Base-by-base conservation (phyloP, 35 echinoderm and acorn worm species). In the Ophioderma brevispina region DNA sequence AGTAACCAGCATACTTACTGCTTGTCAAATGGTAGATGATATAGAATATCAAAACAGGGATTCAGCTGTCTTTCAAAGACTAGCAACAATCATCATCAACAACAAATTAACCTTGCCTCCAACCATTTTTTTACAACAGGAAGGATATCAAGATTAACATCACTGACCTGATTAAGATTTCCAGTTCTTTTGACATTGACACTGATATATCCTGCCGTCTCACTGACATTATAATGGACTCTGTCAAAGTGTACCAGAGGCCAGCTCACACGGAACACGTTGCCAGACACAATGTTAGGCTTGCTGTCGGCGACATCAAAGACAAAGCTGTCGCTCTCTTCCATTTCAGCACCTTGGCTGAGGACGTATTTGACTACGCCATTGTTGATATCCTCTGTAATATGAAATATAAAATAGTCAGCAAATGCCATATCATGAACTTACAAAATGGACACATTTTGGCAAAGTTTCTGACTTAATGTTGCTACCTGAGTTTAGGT, bases 351-450 rank as follows among this genome's bases (percentile, higher is more conserved):
- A 15, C 88, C 88, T 8, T 56, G 43, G 32, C 82, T 89, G 0
- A 95, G 80, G 33, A 93, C 82, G 35, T 99, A 99, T 8, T 78
- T 91, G 85, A 99, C 87, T 28, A 99, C 25, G 28, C 97, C 97
- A 36, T 95, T 99, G 76, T 91, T 89, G 63, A 99, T 93, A 80
- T 99, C 97, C 94, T 95, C 97, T 99, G 97, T 88, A 37, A 81
- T 84, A n/a, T 33, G 40, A 86, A 75, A 19, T 52, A 23, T n/a
- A n/a, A n/a, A n/a, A n/a, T n/a, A n/a, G n/a, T n/a, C n/a, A n/a
- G n/a, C n/a, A n/a, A n/a, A n/a, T n/a, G n/a, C n/a, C n/a, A n/a
- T n/a, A n/a, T n/a, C n/a, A n/a, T n/a, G n/a, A n/a, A n/a, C n/a
- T n/a, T n/a, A n/a, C n/a, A n/a, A n/a, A n/a, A n/a, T n/a, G n/a